Base-by-base conservation (phyloP, 2,797 vertebrate genomes). In the Rhadinocentrus ornatus region DNA sequence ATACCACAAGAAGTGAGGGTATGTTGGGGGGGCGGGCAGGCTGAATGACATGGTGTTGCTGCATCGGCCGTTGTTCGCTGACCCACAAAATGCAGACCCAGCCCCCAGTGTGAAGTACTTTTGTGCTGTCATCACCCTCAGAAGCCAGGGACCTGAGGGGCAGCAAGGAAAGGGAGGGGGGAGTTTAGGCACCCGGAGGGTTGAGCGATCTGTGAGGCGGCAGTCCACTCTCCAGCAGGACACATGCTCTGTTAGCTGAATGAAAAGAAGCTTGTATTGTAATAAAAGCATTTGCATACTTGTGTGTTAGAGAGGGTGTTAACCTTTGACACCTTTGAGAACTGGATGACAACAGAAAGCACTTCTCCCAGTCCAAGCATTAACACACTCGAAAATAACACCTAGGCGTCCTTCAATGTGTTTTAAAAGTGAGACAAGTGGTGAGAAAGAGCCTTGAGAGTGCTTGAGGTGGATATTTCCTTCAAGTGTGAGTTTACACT, bases 1-100 rank as follows among this genome's bases (percentile, higher is more conserved):
- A 92, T 91, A 88, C 70, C 81, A 86, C 65, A 54, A 88, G 89
- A 92, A 89, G 81, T 88, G 83, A 78, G 74, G 77, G 31, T 37
- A 22, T 15, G 70, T 81, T 44, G 37, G 71, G 71, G 34, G 73
- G 71, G 70, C 71, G 63, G 81, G 71, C 56, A 69, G 37, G 78
- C 80, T 93, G 91, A 93, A 93, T 93, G 92, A 91, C 92, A 90
- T 39, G 83, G 80, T 82, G 81, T 88, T 88, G 90, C 90, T 86
- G 89, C 88, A 73, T 82, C 59, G 67, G 88, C 88, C 74, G 50
- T 85, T 91, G 89, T 80, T 92, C 91, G 77, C 71, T 94, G 94
- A 95, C 94, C 94, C 94, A 88, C 87, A 92, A 93, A 94, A 93
- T 90, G 70, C 89, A 66, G 67, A 71, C 86, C 86, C 93, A 87